Base-by-base conservation (phyloP, 1,140 invertebrate genomes). In the Berghia stephanieae region DNA sequence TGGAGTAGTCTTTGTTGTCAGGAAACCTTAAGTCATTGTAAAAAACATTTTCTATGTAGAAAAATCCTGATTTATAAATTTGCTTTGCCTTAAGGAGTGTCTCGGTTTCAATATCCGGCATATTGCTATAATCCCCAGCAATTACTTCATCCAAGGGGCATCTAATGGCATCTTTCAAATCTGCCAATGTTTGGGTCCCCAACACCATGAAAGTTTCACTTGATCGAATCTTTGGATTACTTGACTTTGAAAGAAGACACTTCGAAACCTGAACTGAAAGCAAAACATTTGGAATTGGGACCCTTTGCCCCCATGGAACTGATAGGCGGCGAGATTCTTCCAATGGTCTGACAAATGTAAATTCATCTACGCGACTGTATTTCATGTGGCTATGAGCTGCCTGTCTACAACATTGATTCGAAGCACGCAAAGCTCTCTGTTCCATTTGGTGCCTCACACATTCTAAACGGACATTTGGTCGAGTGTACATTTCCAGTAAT, bases 1-100 rank as follows among this genome's bases (percentile, higher is more conserved):
- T 85, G 77, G 93, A 94, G 80, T 93, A 93, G 86, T 95, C 94
- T 67, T 86, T 81, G 84, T 93, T 92, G 0, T 89, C 82, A 1
- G 88, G 82, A 79, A 91, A 82, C 13, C 94, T 90, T 68, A 85
- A 89, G 86, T 96, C 94, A 88, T 94, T 94, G 87, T 95, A 95
- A 88, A 96, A 95, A 40, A 91, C 93, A 78, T 93, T 91, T 85
- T 94, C 93, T 67, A 96, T 94, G 83, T 93, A 95, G 83, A 95
- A 93, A 84, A 94, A 94, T 0, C 92, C 93, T 0, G 94, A 94
- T 79, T 92, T 93, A 81, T 93, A 94, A 31, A 93, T 60, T 78
- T 93, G 91, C 93, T 94, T 49, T 43, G 71, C 44, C 8, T 67
- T 74, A 21, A 60, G 38, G 44, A 67, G 44, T 2, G 24, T 57